A percentile compares a stretch with the other conserved stretches of the same genome.
These are phyloP conservation scores for Corynorhinus townsendii DNA, from an alignment of 2,113 vertebrate species.

Conservation along the genomic window DNA sequence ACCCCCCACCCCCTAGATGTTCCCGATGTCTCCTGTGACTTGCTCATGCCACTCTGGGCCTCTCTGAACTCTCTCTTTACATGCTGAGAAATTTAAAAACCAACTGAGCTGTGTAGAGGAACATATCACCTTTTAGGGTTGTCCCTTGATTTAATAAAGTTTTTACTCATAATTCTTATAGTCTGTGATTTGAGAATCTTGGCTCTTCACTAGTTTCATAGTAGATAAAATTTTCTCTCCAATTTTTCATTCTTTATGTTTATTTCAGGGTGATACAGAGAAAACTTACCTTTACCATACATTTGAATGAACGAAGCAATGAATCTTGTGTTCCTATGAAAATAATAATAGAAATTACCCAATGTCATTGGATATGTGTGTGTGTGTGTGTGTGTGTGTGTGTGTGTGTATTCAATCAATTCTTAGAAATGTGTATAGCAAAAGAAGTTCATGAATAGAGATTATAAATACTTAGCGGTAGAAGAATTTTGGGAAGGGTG, in stretches of 20 bases:
- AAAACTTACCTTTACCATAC: neutral
- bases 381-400: no score
- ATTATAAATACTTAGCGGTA: neutral
- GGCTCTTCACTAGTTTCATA: neutral
- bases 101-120: neutral
- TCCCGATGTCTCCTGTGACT: neutral
- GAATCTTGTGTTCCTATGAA: slow-evolving; percentile 2
- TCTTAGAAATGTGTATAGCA: neutral
- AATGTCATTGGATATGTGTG: neutral
- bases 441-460: neutral
- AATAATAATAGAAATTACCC: neutral
- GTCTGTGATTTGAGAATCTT: neutral
- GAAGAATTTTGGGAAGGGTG: neutral
- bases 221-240: neutral
- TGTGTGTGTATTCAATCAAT: neutral
- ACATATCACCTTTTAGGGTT: neutral
- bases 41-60: neutral
- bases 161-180: neutral
- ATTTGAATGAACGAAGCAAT: neutral
- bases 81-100: neutral
- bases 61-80: neutral
- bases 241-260: neutral
- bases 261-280: neutral
- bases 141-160: neutral
- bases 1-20: neutral